phyloP scores from a whole-genome alignment of 2,113 vertebrate genomes.

The Gallinago undulata region DNA sequence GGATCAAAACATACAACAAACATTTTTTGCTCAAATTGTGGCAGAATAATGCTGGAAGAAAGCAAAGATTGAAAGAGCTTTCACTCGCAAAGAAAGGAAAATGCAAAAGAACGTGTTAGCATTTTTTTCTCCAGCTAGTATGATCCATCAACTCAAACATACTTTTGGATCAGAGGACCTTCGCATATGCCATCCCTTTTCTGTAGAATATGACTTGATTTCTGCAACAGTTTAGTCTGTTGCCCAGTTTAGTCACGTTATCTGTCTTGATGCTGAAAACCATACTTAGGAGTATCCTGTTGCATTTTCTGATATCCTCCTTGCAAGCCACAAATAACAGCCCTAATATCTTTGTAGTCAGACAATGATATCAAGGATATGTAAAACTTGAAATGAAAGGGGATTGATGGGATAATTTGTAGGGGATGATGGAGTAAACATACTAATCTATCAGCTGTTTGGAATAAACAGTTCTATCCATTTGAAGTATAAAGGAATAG shows the following conservation, averaged over 20 bases:
- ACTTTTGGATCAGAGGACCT: not conserved
- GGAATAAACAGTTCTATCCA: not conserved
- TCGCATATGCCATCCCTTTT: not conserved
- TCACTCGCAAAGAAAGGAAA: not conserved
- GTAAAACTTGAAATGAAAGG: not conserved
- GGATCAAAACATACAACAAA: accelerated
- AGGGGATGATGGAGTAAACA: not conserved
- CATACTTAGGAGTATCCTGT: not conserved
- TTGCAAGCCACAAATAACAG: not conserved
- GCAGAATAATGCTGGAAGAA: not conserved
- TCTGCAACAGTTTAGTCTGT: not conserved
- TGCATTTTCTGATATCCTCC: not conserved
- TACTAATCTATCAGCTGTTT: not conserved
- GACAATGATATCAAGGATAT: not conserved
- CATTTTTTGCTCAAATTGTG: not conserved
- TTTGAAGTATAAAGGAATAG: not conserved
- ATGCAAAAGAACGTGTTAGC: not conserved
- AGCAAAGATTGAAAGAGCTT: not conserved
- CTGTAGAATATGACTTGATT: not conserved
- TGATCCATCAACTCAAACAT: not conserved
- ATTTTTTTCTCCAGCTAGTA: not conserved
- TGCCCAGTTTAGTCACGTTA: not conserved
- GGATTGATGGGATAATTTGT: not conserved
- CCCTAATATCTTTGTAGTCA: not conserved
- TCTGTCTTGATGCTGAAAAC: not conserved